Evolutionary conservation across 2,113 vertebrate species (phyloP).

Genomic region (Echinops telfairi): DNA sequence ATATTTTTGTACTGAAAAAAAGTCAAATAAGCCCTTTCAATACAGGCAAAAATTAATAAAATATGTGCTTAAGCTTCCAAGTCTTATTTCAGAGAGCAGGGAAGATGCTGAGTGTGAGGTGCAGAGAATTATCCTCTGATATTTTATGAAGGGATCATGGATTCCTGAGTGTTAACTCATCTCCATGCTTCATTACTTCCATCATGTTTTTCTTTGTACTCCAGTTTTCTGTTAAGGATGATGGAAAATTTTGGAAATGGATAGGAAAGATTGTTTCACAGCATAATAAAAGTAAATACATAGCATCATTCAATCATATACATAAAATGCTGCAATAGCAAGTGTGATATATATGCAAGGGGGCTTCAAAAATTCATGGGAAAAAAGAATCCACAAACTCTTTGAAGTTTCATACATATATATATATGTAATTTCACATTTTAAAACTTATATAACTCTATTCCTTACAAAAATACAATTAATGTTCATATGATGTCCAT

Average conservation of each 20-base stretch:
- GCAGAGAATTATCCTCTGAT: slow-evolving; percentile 11
- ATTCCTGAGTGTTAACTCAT: not conserved
- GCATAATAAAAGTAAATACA: not conserved
- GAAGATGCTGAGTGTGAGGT: not conserved
- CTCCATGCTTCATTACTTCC: not conserved
- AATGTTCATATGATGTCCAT: not conserved
- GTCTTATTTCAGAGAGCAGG: not conserved
- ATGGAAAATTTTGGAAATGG: not conserved
- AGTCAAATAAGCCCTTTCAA: not conserved
- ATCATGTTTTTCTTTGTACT: not conserved
- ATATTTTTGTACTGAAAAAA: not conserved
- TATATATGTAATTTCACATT: not conserved
- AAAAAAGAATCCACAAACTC: too few species aligned
- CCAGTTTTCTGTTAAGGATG: not conserved
- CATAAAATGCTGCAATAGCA: not conserved
- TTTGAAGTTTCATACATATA: too few species aligned
- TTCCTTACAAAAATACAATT: slow-evolving; percentile 16
- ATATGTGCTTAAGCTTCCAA: not conserved
- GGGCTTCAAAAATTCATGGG: too few species aligned
- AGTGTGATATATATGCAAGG: too few species aligned
- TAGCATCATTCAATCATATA: not conserved
- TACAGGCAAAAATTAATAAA: slow-evolving; percentile 1
- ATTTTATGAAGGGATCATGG: slow-evolving; percentile 13
- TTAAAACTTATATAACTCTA: not conserved
- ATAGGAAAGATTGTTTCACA: not conserved